Conservation (phyloP, 2,888 invertebrate species). For the Oegoconia quadripuncta region DNA sequence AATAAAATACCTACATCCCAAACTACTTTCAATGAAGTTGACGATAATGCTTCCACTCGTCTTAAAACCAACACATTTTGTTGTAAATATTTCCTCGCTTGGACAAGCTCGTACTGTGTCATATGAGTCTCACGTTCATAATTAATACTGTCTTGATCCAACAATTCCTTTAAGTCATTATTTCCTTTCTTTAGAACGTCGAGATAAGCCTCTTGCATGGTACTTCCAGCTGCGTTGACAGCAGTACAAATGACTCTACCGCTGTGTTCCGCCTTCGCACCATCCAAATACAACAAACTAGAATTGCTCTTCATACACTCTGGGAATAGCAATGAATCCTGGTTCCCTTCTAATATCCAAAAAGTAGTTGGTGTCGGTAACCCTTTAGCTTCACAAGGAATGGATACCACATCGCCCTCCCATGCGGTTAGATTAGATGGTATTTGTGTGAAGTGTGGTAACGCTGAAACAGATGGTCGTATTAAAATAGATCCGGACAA, state of each 20-base stretch:
- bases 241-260: conserved; percentile 74
- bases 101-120: conserved; percentile 87
- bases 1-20: conserved; percentile 92
- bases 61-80: conserved; percentile 88
- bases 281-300: conserved; percentile 69
- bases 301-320: conserved; percentile 73
- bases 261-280: conserved; percentile 63
- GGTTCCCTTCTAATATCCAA: conserved; percentile 96
- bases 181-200: conserved; percentile 67
- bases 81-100: conserved; percentile 87
- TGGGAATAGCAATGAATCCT: conserved; percentile 81
- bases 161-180: conserved; percentile 55
- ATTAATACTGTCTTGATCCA: conserved; percentile 50
- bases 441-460: conserved; percentile 90
- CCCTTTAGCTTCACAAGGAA: conserved; percentile 95
- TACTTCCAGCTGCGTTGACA: conserved; percentile 72
- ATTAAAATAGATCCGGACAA: conserved; percentile 61
- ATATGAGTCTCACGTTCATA: conserved; percentile 70
- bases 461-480: conserved; percentile 83
- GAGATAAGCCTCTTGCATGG: conserved; percentile 73
- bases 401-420: conserved; percentile 91
- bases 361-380: conserved; percentile 96
- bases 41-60: conserved; percentile 82
- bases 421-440: conserved; percentile 94
- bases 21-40: conserved; percentile 87